Evolutionary conservation across 2,888 invertebrate genomes (phyloP).

Genomic region (Napeogenes sylphis): DNA sequence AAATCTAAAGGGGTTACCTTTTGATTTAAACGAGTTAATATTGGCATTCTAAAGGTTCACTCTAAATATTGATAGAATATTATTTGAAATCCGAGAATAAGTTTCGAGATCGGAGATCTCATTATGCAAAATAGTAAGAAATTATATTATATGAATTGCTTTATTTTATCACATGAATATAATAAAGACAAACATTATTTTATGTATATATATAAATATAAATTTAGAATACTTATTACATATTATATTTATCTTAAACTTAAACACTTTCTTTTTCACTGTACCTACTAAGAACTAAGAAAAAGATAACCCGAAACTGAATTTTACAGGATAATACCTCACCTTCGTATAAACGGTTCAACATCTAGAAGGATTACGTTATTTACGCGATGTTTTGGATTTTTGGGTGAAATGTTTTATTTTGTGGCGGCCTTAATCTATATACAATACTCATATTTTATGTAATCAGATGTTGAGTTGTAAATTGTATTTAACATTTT

Average conservation of each 20-base stretch:
- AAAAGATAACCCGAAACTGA: constrained; percentile 33
- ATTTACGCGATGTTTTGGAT: constrained; percentile 13
- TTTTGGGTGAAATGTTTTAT: constrained; percentile 12
- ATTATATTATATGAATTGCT: not conserved
- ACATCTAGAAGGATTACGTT: constrained; percentile 19
- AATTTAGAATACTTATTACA: not conserved
- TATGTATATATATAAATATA: not conserved
- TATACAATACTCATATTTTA: not conserved
- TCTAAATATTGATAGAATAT: too few relatives aligned
- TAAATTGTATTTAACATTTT: too few relatives aligned
- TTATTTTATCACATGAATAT: not conserved
- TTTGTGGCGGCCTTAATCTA: not conserved
- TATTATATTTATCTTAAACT: not conserved
- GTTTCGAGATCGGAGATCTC: too few relatives aligned
- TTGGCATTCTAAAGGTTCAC: too few relatives aligned
- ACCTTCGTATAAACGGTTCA: constrained; percentile 22
- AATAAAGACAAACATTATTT: not conserved
- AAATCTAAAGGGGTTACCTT: too few relatives aligned
- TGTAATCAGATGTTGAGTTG: not conserved
- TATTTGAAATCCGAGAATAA: too few relatives aligned
- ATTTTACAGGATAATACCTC: constrained; percentile 33
- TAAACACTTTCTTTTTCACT: constrained; percentile 11
- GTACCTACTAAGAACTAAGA: constrained; percentile 20
- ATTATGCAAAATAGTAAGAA: too few relatives aligned
- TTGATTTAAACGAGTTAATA: too few relatives aligned